Evolutionary conservation across 2,888 invertebrate genomes (phyloP).

Genomic region (Zaprionus bogoriensis): DNA sequence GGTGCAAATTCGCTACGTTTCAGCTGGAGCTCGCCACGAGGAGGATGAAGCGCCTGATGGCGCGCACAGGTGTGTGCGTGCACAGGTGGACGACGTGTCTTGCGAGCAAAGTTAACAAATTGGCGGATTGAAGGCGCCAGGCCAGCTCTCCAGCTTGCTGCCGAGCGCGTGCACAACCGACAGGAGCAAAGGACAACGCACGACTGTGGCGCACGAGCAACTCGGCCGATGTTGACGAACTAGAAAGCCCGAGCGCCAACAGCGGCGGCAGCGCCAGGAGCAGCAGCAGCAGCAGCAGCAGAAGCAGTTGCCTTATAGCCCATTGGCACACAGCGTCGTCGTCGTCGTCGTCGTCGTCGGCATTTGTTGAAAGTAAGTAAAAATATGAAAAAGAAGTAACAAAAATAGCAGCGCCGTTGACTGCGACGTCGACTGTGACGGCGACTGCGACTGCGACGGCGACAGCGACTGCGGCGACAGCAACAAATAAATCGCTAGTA

Average conservation of each 20-base stretch:
- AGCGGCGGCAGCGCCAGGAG: slow-evolving; percentile 12
- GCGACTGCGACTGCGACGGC: slow-evolving; percentile 2
- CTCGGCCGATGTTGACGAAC: slow-evolving; percentile 36
- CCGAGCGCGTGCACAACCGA: slow-evolving; percentile 71
- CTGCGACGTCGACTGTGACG: not conserved
- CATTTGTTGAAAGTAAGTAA: slow-evolving; percentile 62
- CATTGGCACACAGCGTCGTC: slow-evolving; percentile 44
- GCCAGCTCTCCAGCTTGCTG: slow-evolving; percentile 31
- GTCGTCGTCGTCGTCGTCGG: too few relatives aligned
- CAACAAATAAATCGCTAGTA: slow-evolving; percentile 75
- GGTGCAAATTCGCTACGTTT: slow-evolving; percentile 73
- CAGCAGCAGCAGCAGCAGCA: slow-evolving; percentile 12
- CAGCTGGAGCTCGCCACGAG: not conserved
- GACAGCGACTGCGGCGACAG: slow-evolving; percentile 39
- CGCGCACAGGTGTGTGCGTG: slow-evolving; percentile 70
- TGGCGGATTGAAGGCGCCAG: slow-evolving; percentile 20
- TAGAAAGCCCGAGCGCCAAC: slow-evolving; percentile 43
- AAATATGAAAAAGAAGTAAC: slow-evolving; percentile 71
- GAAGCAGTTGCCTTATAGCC: slow-evolving; percentile 40
- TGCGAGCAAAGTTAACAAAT: slow-evolving; percentile 48
- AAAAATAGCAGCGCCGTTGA: slow-evolving; percentile 58
- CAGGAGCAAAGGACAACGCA: slow-evolving; percentile 77
- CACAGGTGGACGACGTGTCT: slow-evolving; percentile 65
- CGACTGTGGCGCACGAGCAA: slow-evolving; percentile 59
- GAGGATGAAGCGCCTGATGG: slow-evolving; percentile 25